Percentiles rank a stretch among this genome's conserved stretches.
Conservation (phyloP, 2,113 vertebrate species). For the Balaeniceps rex region DNA sequence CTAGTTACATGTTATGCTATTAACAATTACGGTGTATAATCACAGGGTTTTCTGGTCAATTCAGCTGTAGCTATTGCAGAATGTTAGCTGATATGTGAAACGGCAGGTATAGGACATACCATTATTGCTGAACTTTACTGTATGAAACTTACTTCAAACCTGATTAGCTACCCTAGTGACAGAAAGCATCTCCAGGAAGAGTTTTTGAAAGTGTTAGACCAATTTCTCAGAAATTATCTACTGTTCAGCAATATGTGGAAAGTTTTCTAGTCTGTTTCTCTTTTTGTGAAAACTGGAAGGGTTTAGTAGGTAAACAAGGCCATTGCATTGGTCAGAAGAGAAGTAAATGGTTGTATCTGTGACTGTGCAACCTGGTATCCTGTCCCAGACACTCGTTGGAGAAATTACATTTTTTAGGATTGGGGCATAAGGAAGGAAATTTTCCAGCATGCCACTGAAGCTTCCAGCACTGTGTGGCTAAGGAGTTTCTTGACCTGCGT, state of each 20-base stretch:
- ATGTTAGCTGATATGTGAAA: background rate
- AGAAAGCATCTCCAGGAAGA: background rate
- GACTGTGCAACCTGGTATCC: background rate
- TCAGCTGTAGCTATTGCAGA: background rate
- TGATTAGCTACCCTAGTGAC: background rate
- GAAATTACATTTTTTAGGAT: background rate
- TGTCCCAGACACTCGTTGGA: background rate
- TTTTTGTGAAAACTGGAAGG: background rate
- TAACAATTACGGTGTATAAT: background rate
- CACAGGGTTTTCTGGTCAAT: background rate
- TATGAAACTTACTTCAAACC: background rate
- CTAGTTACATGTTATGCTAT: background rate
- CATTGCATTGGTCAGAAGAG: background rate
- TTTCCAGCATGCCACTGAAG: background rate
- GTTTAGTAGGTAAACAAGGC: background rate
- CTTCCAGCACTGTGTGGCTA: background rate
- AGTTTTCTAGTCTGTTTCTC: background rate
- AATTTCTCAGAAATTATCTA: background rate
- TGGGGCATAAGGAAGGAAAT: background rate
- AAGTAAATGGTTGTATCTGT: background rate
- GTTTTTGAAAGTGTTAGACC: background rate
- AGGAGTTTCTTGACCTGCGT: background rate
- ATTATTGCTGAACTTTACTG: background rate
- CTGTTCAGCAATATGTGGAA: background rate
- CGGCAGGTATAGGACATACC: background rate